phyloP scores from a whole-genome alignment of 2,113 vertebrate genomes.

The Caloenas nicobarica region DNA sequence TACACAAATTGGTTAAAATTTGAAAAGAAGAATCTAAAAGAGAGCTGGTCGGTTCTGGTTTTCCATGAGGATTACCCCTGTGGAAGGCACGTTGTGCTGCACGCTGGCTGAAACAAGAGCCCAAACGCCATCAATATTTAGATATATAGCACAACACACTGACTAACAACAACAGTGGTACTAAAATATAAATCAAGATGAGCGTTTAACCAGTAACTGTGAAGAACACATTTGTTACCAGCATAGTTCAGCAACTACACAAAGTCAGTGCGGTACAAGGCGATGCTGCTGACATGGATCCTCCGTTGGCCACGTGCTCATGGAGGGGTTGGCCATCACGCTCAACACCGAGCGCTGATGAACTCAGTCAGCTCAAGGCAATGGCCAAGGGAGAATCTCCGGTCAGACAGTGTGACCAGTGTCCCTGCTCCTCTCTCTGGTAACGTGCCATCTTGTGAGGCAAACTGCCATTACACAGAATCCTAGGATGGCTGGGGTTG shows the following conservation, averaged over 20 bases:
- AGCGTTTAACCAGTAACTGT: not conserved
- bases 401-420: not conserved
- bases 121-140: not conserved
- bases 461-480: rapidly evolving
- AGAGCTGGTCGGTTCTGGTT: not conserved
- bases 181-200: not conserved
- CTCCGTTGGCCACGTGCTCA: too few species aligned
- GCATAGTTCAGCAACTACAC: not conserved
- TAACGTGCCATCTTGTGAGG: not conserved
- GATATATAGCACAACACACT: rapidly evolving
- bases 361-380: too few species aligned
- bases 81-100: rapidly evolving
- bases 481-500: too few species aligned
- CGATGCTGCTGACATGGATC: too few species aligned
- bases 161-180: not conserved
- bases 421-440: rapidly evolving
- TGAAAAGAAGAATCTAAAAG: not conserved
- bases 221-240: not conserved
- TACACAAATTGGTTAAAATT: not conserved
- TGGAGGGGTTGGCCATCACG: too few species aligned
- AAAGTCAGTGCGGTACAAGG: rapidly evolving
- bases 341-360: rapidly evolving
- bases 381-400: not conserved
- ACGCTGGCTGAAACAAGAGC: not conserved
- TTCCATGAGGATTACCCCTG: not conserved